Evolutionary conservation across 2,888 invertebrate genomes (phyloP).

Genomic region (Quadriops clusia): DNA sequence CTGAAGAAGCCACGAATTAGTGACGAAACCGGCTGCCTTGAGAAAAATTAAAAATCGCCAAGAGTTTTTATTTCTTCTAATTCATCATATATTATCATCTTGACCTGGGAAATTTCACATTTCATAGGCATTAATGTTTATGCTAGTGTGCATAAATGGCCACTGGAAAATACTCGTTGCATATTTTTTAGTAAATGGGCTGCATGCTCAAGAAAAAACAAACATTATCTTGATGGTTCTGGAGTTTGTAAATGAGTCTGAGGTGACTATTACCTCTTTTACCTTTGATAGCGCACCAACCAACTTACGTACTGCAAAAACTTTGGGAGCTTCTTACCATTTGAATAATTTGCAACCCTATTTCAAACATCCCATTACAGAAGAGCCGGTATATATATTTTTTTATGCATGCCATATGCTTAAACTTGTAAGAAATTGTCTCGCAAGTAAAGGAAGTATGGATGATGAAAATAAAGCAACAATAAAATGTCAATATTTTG

Average conservation of each 20-base stretch:
- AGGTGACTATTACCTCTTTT: slow-evolving; percentile 7
- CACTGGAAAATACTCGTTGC: too few species aligned
- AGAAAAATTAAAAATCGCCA: too few species aligned
- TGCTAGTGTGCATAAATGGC: too few species aligned
- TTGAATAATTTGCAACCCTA: slow-evolving; percentile 7
- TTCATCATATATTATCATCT: too few species aligned
- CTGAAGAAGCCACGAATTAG: too few species aligned
- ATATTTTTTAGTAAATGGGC: too few species aligned
- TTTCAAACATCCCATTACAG: slow-evolving; percentile 11
- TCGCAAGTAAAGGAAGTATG: slow-evolving; percentile 8
- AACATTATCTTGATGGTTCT: too few species aligned
- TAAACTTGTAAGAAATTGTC: slow-evolving; percentile 14
- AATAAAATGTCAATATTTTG: slow-evolving; percentile 13
- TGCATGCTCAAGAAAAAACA: too few species aligned
- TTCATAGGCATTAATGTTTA: too few species aligned
- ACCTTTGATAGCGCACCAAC: slow-evolving; percentile 13
- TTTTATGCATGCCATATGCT: slow-evolving; percentile 16
- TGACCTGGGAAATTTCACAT: too few species aligned
- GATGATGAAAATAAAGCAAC: slow-evolving; percentile 8
- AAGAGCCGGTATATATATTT: slow-evolving; percentile 13
- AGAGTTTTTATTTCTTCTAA: too few species aligned
- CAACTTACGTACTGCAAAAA: slow-evolving; percentile 9
- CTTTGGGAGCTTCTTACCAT: slow-evolving; percentile 10
- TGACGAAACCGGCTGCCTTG: too few species aligned
- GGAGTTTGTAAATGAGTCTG: slow-evolving; percentile 6